Conservation (phyloP, 2,888 invertebrate species). For the Lasioglossum figueresi region DNA sequence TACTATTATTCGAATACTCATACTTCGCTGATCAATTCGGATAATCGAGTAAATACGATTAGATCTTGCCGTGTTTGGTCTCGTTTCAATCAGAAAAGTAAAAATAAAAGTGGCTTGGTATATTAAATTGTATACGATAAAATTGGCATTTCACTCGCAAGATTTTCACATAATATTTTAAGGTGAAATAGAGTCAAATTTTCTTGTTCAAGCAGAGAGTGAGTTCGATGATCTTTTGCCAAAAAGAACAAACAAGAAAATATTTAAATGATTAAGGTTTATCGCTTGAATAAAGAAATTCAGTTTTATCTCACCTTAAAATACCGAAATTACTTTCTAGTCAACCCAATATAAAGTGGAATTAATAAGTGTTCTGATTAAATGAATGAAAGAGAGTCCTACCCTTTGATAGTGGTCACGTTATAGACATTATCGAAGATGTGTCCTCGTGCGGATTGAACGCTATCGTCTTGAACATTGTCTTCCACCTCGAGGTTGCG, state of each 20-base stretch:
- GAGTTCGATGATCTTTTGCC: too few species aligned
- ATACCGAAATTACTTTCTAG: too few species aligned
- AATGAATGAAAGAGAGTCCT: slow-evolving; percentile 22
- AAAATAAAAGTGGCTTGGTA: too few species aligned
- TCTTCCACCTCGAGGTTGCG: slow-evolving; percentile 55
- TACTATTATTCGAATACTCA: background rate
- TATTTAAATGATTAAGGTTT: too few species aligned
- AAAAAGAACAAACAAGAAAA: too few species aligned
- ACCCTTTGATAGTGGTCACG: slow-evolving; percentile 67
- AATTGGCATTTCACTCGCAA: background rate
- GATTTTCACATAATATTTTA: background rate
- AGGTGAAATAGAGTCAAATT: too few species aligned
- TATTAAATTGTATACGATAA: background rate
- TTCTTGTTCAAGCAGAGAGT: too few species aligned
- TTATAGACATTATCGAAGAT: slow-evolving; percentile 64
- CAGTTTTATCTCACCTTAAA: too few species aligned
- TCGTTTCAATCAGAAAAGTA: background rate
- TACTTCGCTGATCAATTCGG: background rate
- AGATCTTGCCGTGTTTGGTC: background rate
- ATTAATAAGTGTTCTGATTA: background rate
- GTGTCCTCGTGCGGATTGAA: slow-evolving; percentile 32
- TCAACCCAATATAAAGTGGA: too few species aligned
- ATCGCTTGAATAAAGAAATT: too few species aligned
- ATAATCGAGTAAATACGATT: background rate
- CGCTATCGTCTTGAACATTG: slow-evolving; percentile 43